Evolutionary conservation across 2,113 vertebrate genomes (phyloP).

Genomic region (Oncorhynchus masou): DNA sequence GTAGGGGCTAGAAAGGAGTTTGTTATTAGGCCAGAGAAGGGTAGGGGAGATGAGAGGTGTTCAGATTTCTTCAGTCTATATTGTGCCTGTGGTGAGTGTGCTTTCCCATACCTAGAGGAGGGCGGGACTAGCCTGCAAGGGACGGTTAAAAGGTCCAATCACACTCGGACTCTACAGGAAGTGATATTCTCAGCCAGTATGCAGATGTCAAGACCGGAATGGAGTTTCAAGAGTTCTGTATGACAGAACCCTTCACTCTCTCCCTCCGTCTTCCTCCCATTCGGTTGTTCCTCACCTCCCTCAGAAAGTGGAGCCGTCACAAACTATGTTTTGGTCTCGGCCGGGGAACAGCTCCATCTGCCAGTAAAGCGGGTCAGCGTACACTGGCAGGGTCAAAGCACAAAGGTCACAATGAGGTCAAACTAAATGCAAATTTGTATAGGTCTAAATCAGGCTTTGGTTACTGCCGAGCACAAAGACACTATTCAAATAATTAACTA

Average conservation of each 20-base stretch:
- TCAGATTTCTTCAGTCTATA: neutral
- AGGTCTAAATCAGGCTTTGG: neutral
- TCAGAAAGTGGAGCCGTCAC: constrained; percentile 69
- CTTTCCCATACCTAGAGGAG: neutral
- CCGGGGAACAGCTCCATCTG: constrained; percentile 74
- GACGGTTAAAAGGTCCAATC: neutral
- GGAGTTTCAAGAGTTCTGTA: neutral
- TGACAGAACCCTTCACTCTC: neutral
- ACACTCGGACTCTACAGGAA: neutral
- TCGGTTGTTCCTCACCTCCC: neutral
- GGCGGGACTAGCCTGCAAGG: neutral
- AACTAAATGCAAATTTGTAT: neutral
- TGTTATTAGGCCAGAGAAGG: neutral
- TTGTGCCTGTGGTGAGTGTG: neutral
- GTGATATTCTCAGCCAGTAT: neutral
- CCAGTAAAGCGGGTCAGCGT: constrained; percentile 75
- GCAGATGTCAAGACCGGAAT: neutral
- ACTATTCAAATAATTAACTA: no score
- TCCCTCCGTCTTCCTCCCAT: neutral
- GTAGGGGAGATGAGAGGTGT: neutral
- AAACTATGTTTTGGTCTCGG: constrained; percentile 71
- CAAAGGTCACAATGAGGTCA: neutral
- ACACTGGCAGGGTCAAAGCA: constrained; percentile 54
- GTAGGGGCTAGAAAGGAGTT: neutral
- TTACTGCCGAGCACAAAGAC: no score